phyloP scores from a whole-genome alignment of 2,888 invertebrate genomes.

The Synanthedon formicaeformis region DNA sequence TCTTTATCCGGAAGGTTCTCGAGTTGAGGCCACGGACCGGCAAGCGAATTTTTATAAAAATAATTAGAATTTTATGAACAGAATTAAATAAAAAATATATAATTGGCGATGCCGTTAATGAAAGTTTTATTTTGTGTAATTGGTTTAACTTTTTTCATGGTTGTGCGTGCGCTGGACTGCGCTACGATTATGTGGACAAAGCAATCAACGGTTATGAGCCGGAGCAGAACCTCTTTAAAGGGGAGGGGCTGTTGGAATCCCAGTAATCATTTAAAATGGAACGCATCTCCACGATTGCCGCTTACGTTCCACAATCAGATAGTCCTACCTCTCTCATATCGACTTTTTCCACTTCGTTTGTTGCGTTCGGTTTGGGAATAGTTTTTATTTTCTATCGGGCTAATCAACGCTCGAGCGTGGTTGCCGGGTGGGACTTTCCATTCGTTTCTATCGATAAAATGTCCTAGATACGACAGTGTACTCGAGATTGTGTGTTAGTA shows the following conservation, averaged over 20 bases:
- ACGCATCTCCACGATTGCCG: conserved; percentile 58
- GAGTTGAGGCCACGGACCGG: too few relatives aligned
- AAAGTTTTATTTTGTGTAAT: conserved; percentile 59
- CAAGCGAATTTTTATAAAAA: too few relatives aligned
- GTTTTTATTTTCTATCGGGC: conserved; percentile 59
- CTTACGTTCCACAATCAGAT: conserved; percentile 59
- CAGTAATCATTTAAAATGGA: conserved; percentile 54
- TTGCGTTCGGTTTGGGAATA: conserved; percentile 57
- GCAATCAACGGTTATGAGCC: conserved; percentile 58
- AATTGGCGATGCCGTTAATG: conserved; percentile 20
- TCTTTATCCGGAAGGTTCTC: too few relatives aligned
- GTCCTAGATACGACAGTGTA: too few relatives aligned
- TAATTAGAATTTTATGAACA: too few relatives aligned
- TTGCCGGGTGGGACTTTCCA: conserved; percentile 12
- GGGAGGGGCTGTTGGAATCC: background rate
- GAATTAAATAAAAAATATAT: too few relatives aligned
- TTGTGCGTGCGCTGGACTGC: conserved; percentile 40
- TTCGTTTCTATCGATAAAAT: conserved; percentile 2
- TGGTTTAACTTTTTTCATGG: conserved; percentile 51
- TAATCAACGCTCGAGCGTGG: conserved; percentile 20
- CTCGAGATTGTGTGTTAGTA: too few relatives aligned
- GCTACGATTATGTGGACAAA: conserved; percentile 38
- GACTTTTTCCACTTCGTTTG: conserved; percentile 67
- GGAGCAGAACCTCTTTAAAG: conserved; percentile 2
- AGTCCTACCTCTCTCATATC: conserved; percentile 48